Evolutionary conservation across 2,888 invertebrate genomes (phyloP).

Genomic region (Melolontha melolontha): DNA sequence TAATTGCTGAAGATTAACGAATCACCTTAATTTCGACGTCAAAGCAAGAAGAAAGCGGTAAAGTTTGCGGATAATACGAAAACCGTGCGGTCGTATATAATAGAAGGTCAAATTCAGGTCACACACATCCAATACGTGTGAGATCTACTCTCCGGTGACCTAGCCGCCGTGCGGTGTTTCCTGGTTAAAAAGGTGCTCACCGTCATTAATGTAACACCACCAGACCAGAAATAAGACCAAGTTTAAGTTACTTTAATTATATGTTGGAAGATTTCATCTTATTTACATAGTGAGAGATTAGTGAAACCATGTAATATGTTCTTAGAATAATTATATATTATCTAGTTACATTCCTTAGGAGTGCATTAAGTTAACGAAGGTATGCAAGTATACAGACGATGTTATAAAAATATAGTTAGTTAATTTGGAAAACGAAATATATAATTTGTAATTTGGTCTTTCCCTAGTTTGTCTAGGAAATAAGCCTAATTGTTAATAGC

Average conservation of each 20-base stretch:
- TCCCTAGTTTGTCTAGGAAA: too few relatives aligned
- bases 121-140: conserved; percentile 19
- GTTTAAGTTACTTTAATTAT: too few relatives aligned
- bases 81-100: conserved; percentile 11
- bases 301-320: conserved; percentile 12
- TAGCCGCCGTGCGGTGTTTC: conserved; percentile 3
- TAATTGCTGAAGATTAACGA: background rate
- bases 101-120: conserved; percentile 24
- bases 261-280: too few relatives aligned
- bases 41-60: background rate
- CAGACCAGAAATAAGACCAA: background rate
- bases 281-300: conserved; percentile 1
- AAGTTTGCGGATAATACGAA: conserved; percentile 6
- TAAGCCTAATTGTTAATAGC: too few relatives aligned
- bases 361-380: too few relatives aligned
- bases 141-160: background rate
- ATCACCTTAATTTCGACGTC: background rate
- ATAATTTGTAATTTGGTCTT: too few relatives aligned
- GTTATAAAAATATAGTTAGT: too few relatives aligned
- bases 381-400: too few relatives aligned
- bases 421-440: too few relatives aligned
- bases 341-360: too few relatives aligned
- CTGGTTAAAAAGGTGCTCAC: conserved; percentile 8
- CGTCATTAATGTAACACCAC: conserved; percentile 12
- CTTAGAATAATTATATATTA: background rate